Conservation (phyloP, 2,888 invertebrate genomes). For the Tenthredo notha region DNA sequence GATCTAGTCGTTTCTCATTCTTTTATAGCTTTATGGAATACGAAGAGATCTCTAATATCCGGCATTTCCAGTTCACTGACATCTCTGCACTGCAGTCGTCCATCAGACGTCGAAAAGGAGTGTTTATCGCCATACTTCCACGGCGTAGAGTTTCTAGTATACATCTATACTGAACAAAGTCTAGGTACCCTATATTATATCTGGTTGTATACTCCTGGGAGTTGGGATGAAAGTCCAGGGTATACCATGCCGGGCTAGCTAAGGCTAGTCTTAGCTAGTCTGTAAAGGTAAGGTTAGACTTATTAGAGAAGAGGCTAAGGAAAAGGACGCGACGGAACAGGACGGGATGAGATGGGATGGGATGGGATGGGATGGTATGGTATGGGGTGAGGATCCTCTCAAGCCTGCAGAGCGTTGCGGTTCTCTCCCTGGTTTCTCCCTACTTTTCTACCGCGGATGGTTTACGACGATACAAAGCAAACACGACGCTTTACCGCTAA, state of each 20-base stretch:
- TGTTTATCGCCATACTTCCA: not conserved
- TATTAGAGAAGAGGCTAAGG: slow-evolving; percentile 25
- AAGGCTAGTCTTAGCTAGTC: not conserved
- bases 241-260: not conserved
- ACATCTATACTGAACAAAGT: not conserved
- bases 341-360: not conserved
- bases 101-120: slow-evolving; percentile 13
- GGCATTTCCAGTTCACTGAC: not conserved
- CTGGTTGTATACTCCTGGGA: slow-evolving; percentile 32
- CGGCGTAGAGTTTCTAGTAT: not conserved
- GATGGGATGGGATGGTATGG: not conserved
- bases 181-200: slow-evolving; percentile 26
- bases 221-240: slow-evolving; percentile 23
- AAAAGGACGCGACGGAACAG: not conserved
- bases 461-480: slow-evolving; percentile 74
- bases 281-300: slow-evolving; percentile 40
- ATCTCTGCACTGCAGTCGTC: not conserved
- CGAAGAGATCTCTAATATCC: slow-evolving; percentile 1
- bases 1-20: not conserved
- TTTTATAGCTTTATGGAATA: not conserved
- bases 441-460: slow-evolving; percentile 52
- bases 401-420: slow-evolving; percentile 35
- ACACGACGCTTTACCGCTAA: slow-evolving; percentile 73
- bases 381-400: slow-evolving; percentile 5
- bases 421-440: slow-evolving; percentile 49